Evolutionary conservation across 1,140 invertebrate genomes (phyloP).

Genomic region (Drosophila pectinifera): DNA sequence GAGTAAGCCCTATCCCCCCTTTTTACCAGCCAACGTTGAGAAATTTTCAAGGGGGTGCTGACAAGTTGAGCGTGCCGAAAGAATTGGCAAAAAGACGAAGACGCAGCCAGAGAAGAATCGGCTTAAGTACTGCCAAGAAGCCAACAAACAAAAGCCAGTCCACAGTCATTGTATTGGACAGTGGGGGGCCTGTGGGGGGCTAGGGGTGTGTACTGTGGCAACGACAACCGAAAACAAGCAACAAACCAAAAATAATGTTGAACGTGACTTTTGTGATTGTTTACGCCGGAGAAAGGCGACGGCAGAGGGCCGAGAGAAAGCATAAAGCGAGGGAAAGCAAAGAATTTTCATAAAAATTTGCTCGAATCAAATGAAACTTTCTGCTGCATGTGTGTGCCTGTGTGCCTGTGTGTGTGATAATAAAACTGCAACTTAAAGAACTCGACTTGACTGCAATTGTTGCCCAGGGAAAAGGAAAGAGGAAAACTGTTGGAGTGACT

Average conservation of each 20-base stretch:
- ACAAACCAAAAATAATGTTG: slow-evolving; percentile 84
- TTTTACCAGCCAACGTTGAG: neutral
- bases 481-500: slow-evolving; percentile 64
- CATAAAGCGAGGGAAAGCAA: slow-evolving; percentile 47
- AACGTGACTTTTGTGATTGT: slow-evolving; percentile 83
- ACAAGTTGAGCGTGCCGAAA: slow-evolving; percentile 73
- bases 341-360: slow-evolving; percentile 83
- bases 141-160: slow-evolving; percentile 80
- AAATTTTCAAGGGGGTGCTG: slow-evolving; percentile 51
- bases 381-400: slow-evolving; percentile 24
- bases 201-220: slow-evolving; percentile 3
- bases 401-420: slow-evolving; percentile 60
- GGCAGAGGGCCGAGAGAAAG: neutral
- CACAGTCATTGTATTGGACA: slow-evolving; percentile 59
- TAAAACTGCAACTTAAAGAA: slow-evolving; percentile 82
- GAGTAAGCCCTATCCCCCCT: neutral
- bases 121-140: slow-evolving; percentile 77
- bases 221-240: slow-evolving; percentile 65
- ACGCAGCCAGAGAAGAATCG: slow-evolving; percentile 60
- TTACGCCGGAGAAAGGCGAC: slow-evolving; percentile 39
- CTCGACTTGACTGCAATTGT: slow-evolving; percentile 83
- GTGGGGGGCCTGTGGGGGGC: neutral
- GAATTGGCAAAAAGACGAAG: slow-evolving; percentile 67
- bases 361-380: slow-evolving; percentile 80
- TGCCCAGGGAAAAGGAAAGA: slow-evolving; percentile 64